Evolutionary conservation across 1,140 invertebrate species (phyloP), one percentile per base, ranked within the genome.

Genomic region (Tetramorium alpestre): DNA sequence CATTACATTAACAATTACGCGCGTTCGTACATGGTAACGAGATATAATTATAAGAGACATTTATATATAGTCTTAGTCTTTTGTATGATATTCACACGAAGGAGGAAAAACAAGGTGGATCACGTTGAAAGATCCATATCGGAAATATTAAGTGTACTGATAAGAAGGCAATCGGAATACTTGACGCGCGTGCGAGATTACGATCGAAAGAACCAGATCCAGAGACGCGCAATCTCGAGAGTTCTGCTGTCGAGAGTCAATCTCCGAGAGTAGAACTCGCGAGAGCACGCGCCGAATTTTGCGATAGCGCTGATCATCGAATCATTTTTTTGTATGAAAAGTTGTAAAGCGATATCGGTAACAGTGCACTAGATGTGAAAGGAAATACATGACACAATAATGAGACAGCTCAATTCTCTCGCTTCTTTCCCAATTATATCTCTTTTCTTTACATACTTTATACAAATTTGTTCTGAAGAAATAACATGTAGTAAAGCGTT

Each of bases 321-420:
- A 90, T 90, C 84, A 80, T 86, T 81, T 51, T 87, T 90, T 89
- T 92, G 87, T 90, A 89, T 89, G 60, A 81, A 90, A 67, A 91
- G 38, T 91, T 90, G 82, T 90, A 89, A 92, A 91, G 72, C 81
- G 89, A 88, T 90, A 90, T 89, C 86, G 82, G 73, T 88, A 91
- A 90, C 86, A 91, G 90, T 91, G 89, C 90, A 92, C 91, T 92
- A 69, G 87, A 92, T 91, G 91, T 92, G 89, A 90, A 91, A 91
- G 54, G 89, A 91, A 91, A 90, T 90, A 90, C 86, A 90, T 73
- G 81, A 90, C 72, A 91, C 86, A 91, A 87, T 90, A 88, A 91
- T 38, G 64, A 90, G 41, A 22, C 22, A 22, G 22, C 22, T 22
- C 22, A 22, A 22, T 22, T 22, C 51, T 67, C 33, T 65, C 62